Evolutionary conservation across 2,797 vertebrate species (phyloP).

Genomic region (Alectoris magna): DNA sequence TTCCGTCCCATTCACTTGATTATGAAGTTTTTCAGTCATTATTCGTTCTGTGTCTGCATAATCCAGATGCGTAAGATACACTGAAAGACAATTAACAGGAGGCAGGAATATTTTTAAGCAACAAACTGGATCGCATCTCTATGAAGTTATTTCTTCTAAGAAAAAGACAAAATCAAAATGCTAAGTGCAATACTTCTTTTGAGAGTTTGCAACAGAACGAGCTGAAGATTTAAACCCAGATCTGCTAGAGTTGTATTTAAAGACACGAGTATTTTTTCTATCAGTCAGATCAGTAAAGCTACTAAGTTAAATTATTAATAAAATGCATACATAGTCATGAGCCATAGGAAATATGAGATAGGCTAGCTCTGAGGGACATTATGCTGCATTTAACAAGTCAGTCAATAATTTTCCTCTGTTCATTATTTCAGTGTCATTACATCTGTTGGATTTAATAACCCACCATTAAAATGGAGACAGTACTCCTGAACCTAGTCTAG

Average conservation of each 20-base stretch:
- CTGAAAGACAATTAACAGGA: constrained; percentile 73
- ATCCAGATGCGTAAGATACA: constrained; percentile 97
- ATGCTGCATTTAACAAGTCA: rapidly evolving
- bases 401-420: background rate
- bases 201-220: rapidly evolving
- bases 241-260: background rate
- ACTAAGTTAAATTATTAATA: background rate
- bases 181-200: background rate
- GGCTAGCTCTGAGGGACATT: background rate
- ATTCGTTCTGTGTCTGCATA: constrained; percentile 97
- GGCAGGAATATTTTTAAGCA: background rate
- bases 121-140: background rate
- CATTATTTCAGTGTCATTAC: background rate
- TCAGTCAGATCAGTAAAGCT: background rate
- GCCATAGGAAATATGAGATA: background rate
- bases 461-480: rapidly evolving
- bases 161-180: background rate
- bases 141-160: background rate
- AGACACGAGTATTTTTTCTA: rapidly evolving
- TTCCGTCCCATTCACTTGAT: constrained; percentile 97
- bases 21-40: constrained; percentile 99
- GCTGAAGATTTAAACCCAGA: background rate
- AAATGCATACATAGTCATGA: background rate
- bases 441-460: background rate
- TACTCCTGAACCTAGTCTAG: background rate